Evolutionary conservation across 1,140 invertebrate species (phyloP).

Genomic region (Ladona fulva): DNA sequence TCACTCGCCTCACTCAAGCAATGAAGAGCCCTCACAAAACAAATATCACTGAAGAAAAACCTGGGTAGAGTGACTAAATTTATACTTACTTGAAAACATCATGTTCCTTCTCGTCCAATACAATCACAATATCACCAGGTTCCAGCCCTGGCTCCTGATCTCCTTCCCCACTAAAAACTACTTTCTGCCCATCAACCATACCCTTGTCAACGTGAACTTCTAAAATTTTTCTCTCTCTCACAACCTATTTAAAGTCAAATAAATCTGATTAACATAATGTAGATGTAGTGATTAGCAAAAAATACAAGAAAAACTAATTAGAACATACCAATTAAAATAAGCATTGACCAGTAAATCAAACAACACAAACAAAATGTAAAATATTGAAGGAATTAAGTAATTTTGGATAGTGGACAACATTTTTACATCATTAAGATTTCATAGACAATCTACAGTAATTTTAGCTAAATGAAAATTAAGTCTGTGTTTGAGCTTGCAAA

Average conservation of each 20-base stretch:
- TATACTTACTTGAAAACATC: conserved; percentile 52
- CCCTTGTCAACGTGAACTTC: conserved; percentile 98
- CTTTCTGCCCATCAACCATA: conserved; percentile 95
- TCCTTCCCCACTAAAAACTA: conserved; percentile 89
- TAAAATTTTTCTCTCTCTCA: conserved; percentile 86
- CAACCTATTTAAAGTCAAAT: conserved; percentile 37
- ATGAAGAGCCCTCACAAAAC: not conserved
- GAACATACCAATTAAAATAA: too few species aligned
- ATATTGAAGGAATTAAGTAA: too few species aligned
- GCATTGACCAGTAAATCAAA: too few species aligned
- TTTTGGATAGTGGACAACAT: too few species aligned
- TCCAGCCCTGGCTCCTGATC: conserved; percentile 94
- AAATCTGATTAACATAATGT: too few species aligned
- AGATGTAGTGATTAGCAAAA: too few species aligned
- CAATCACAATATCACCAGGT: conserved; percentile 92
- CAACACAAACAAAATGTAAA: too few species aligned
- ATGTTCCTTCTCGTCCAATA: conserved; percentile 96
- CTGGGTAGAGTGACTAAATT: not conserved
- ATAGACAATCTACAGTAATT: too few species aligned
- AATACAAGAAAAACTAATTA: too few species aligned
- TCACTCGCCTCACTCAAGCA: not conserved
- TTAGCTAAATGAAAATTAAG: too few species aligned
- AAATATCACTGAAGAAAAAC: not conserved
- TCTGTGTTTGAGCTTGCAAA: too few species aligned
- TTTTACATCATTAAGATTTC: too few species aligned